Conservation (phyloP, 1,140 invertebrate species). For the Drosophila simulans region DNA sequence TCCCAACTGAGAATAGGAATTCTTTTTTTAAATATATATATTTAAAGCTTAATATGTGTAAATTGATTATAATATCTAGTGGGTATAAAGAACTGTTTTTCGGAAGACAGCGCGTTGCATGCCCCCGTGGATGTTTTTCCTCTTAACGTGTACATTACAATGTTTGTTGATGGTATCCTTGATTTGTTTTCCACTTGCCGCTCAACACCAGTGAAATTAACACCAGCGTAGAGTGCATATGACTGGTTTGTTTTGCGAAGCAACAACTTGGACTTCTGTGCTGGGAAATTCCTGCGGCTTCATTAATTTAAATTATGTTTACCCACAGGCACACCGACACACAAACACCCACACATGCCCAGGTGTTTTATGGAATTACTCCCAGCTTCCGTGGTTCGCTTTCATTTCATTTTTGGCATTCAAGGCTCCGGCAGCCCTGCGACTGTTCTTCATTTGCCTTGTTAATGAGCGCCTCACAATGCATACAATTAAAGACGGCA, state of each 20-base stretch:
- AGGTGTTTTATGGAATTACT: conserved; percentile 59
- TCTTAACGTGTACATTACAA: not conserved
- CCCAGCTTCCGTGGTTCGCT: conserved; percentile 20
- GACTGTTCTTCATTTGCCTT: conserved; percentile 75
- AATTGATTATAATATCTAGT: too few species aligned
- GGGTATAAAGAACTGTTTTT: too few species aligned
- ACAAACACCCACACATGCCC: not conserved
- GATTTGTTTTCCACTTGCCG: not conserved
- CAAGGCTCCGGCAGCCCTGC: conserved; percentile 29
- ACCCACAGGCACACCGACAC: conserved; percentile 14
- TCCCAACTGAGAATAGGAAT: too few species aligned
- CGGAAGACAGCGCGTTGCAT: too few species aligned
- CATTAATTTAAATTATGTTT: conserved; percentile 72
- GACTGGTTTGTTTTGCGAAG: not conserved
- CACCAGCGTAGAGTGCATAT: conserved; percentile 10
- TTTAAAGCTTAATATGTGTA: too few species aligned
- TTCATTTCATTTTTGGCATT: conserved; percentile 59
- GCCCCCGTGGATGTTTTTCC: too few species aligned
- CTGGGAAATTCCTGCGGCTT: conserved; percentile 47
- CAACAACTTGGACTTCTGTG: conserved; percentile 18
- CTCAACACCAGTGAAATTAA: not conserved
- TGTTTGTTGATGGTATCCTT: not conserved
- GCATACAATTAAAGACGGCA: conserved; percentile 70
- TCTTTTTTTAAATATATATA: too few species aligned
- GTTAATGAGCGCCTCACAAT: conserved; percentile 77